Percentiles rank a stretch among this genome's conserved stretches.
These are phyloP conservation scores for Fistularia tabacaria DNA, from an alignment of 2,797 vertebrate species.

Conservation along the genomic window DNA sequence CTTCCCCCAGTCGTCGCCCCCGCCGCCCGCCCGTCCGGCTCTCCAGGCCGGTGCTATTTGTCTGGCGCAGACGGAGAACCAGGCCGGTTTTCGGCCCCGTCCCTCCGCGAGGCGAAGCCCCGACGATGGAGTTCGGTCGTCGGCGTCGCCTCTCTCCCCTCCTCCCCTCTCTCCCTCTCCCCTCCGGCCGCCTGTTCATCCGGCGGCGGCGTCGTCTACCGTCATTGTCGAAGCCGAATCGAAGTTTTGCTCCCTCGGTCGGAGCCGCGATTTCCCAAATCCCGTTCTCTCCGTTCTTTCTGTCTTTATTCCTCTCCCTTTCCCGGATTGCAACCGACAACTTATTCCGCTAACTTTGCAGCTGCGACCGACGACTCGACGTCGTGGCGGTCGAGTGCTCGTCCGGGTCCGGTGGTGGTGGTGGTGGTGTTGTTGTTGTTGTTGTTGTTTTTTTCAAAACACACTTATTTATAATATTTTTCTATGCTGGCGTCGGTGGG, in stretches of 20 bases:
- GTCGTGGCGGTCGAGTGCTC: too few relatives aligned
- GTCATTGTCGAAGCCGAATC: constrained; percentile 9
- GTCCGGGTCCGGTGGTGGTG: too few relatives aligned
- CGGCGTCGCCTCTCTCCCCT: neutral
- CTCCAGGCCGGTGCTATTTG: constrained; percentile 58
- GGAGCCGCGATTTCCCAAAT: too few relatives aligned
- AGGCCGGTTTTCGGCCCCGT: constrained; percentile 66
- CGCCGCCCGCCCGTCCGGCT: constrained; percentile 25
- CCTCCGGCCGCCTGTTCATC: neutral
- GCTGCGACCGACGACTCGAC: constrained; percentile 1
- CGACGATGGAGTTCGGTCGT: constrained; percentile 23
- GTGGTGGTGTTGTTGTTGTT: too few relatives aligned
- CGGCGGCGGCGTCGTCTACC: neutral
- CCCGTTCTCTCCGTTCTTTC: too few relatives aligned
- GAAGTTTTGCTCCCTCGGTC: too few relatives aligned
- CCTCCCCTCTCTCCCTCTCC: constrained; percentile 17
- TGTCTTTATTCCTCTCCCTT: constrained; percentile 32
- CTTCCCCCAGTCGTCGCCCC: constrained; percentile 11
- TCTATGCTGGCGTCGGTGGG: too few relatives aligned
- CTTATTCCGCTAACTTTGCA: constrained; percentile 68
- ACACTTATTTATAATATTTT: too few relatives aligned
- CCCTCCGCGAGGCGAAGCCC: constrained; percentile 38
- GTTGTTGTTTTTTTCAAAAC: too few relatives aligned
- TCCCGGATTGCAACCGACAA: constrained; percentile 35
- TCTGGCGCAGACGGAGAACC: constrained; percentile 64